A percentile compares a stretch with the other conserved stretches of the same genome.
Evolutionary conservation across 2,113 vertebrate species (phyloP).

Genomic region (Bujurquina vittata): DNA sequence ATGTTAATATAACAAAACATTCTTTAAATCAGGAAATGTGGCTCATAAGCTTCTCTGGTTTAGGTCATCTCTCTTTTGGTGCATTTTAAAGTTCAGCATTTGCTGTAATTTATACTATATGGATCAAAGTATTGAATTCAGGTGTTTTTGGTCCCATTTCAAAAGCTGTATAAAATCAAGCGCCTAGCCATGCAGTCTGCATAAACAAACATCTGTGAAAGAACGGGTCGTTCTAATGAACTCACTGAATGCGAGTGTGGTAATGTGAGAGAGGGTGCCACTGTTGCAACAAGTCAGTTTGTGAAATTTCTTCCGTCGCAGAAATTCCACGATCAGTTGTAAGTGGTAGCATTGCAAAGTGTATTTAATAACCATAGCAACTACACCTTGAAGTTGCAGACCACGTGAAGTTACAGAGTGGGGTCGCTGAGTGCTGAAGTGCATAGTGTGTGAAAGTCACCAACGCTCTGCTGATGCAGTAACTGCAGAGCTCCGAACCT

Average conservation of each 20-base stretch:
- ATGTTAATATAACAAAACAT: neutral
- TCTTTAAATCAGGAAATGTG: neutral
- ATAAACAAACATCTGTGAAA: neutral
- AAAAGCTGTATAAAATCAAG: neutral
- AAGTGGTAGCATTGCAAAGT: constrained; percentile 1
- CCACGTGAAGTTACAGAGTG: neutral
- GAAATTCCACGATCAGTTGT: neutral
- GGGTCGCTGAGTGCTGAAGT: neutral
- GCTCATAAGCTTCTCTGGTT: neutral
- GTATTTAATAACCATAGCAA: neutral
- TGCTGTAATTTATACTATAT: neutral
- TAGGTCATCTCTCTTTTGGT: neutral
- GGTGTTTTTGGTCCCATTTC: neutral
- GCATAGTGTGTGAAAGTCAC: neutral
- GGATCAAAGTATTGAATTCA: neutral
- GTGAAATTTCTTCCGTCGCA: neutral
- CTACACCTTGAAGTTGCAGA: neutral
- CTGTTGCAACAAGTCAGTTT: constrained; percentile 1
- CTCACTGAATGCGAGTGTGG: neutral
- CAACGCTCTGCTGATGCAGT: neutral
- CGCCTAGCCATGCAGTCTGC: neutral
- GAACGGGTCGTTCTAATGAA: neutral
- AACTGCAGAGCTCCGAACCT: neutral
- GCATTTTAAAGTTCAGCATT: neutral
- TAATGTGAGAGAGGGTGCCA: neutral